phyloP scores from a whole-genome alignment of 1,140 invertebrate species.

The Scaptodrosophila lebanonensis region DNA sequence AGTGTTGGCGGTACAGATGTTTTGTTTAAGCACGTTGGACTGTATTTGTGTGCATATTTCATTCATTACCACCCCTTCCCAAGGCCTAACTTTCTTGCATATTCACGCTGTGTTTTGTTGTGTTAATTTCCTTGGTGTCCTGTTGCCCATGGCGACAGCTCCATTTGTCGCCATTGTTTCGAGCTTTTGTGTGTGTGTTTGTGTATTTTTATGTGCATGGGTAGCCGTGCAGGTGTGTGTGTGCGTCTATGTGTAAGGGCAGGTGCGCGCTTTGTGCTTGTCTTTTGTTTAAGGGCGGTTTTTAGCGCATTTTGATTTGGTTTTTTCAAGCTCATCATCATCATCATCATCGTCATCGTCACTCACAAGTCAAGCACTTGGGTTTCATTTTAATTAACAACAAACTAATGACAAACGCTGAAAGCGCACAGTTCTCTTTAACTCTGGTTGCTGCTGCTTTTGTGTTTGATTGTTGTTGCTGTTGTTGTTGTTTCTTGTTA shows the following conservation, averaged over 20 bases:
- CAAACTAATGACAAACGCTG: constrained; percentile 65
- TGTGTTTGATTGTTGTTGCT: too few species aligned
- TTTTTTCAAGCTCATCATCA: constrained; percentile 39
- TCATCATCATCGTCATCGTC: too few species aligned
- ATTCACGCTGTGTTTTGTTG: constrained; percentile 52
- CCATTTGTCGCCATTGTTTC: constrained; percentile 66
- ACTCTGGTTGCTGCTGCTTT: constrained; percentile 29
- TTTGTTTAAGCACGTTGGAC: constrained; percentile 1
- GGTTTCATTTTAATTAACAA: constrained; percentile 71
- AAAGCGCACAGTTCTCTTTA: constrained; percentile 26
- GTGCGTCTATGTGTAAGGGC: constrained; percentile 13
- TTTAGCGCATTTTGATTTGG: constrained; percentile 67
- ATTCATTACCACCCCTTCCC: constrained; percentile 1
- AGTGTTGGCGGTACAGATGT: too few species aligned
- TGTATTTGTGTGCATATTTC: not conserved
- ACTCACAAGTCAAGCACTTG: constrained; percentile 40
- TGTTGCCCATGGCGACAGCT: constrained; percentile 57
- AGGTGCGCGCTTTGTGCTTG: constrained; percentile 63
- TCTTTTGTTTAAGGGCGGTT: constrained; percentile 62
- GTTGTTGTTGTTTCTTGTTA: constrained; percentile 3
- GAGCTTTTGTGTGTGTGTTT: constrained; percentile 31
- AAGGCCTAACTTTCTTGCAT: constrained; percentile 24
- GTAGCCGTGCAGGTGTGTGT: constrained; percentile 19
- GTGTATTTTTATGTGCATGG: constrained; percentile 8
- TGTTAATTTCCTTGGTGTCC: constrained; percentile 67